Evolutionary conservation across 2,797 vertebrate genomes (phyloP), one percentile per base, ranked within the genome.

Genomic region (Pteropus rufus): DNA sequence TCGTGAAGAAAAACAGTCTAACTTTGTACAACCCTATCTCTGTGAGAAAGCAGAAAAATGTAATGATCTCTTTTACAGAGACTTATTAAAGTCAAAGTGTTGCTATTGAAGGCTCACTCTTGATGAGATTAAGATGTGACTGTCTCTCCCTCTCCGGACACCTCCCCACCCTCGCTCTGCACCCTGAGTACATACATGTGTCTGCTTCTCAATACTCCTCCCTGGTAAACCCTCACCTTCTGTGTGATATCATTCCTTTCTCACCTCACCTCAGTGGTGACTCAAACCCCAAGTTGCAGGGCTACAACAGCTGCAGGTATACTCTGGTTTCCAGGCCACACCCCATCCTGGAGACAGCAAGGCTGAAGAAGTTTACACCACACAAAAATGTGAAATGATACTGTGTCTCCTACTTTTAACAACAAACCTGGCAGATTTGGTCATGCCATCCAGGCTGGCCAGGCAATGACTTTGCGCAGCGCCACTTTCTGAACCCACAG

Each of bases 221-320:
- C 64, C 79, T n/a, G 10, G n/a, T 49, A 93, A 96, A 84, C 34
- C 41, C 58, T 88, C 54, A 56, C 73, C 89, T 91, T 44, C 39
- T 85, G 60, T 5, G 15, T 21, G 1, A 46, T 72, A 49, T 73
- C 83, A 52, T 39, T 91, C 46, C 24, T n/a, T 69, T 83, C 39
- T 91, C 75, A 87, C 46, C 56, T 93, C 46, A 84, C 46, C 46
- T 88, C 72, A 92, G 54, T 16, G 1, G 76, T 46, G 70, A 92
- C 86, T 90, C 80, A 96, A 88, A 70, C 80, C 84, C 82, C 39
- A 82, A 94, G 67, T 44, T 73, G 19, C 31, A 89, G 58, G 60
- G 44, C 19, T 76, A 8, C 0, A 58, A 44, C 81, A 8, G 18
- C 34, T 58, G 85, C 93, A 76, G 19, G 31, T 60, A 15, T 36